Evolutionary conservation across 2,113 vertebrate species (phyloP).

Genomic region (Triplophysa rosa): DNA sequence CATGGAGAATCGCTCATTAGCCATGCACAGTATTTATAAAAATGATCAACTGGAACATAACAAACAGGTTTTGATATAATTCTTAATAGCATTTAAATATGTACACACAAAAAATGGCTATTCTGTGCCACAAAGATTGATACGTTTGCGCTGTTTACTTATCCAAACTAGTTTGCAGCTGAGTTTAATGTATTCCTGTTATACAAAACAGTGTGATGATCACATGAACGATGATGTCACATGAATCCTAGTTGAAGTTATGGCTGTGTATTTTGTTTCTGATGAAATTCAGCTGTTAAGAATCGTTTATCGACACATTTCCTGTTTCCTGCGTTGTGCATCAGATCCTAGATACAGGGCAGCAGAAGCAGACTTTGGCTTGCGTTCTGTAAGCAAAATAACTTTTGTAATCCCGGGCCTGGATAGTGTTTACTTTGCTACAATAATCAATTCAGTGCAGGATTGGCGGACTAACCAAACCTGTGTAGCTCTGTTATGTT

Average conservation of each 20-base stretch:
- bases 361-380: slow-evolving; percentile 16
- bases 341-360: slow-evolving; percentile 25
- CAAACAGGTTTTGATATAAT: too few species aligned
- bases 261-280: neutral
- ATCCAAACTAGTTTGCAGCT: neutral
- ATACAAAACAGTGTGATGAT: neutral
- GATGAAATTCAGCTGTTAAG: neutral
- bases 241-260: neutral
- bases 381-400: slow-evolving; percentile 43
- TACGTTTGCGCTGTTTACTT: too few species aligned
- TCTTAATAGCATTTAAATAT: too few species aligned
- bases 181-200: neutral
- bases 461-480: slow-evolving; percentile 8
- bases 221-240: neutral
- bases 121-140: too few species aligned
- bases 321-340: slow-evolving; percentile 16
- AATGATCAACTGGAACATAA: neutral
- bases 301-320: slow-evolving; percentile 27
- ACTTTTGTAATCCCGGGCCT: slow-evolving; percentile 42
- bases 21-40: neutral
- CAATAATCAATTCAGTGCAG: slow-evolving; percentile 29
- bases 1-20: slow-evolving; percentile 9
- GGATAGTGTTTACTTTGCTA: slow-evolving; percentile 44
- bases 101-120: too few species aligned
- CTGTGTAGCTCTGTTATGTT: neutral